A percentile compares a stretch with the other conserved stretches of the same genome.
These are phyloP conservation scores for Agrochola lota DNA, from an alignment of 2,888 invertebrate species.

Conservation along the genomic window DNA sequence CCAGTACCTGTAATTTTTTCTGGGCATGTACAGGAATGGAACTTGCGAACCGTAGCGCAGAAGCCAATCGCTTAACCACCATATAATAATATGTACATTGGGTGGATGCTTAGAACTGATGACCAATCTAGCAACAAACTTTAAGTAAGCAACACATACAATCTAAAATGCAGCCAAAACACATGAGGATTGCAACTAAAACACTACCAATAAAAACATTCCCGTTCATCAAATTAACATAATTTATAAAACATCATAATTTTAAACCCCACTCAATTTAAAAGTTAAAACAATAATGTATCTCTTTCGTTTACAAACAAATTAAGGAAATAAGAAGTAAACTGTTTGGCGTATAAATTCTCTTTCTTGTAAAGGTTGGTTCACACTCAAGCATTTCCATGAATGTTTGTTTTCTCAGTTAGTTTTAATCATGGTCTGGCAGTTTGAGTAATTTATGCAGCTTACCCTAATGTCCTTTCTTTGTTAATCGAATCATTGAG, in stretches of 20 bases:
- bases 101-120: too few relatives aligned
- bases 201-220: not conserved
- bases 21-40: not conserved
- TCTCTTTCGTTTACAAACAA: slow-evolving; percentile 49
- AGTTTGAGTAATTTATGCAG: too few relatives aligned
- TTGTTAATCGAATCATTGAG: too few relatives aligned
- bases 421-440: too few relatives aligned
- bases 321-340: slow-evolving; percentile 47
- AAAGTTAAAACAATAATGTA: slow-evolving; percentile 52
- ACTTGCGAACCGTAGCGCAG: not conserved
- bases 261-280: slow-evolving; percentile 43
- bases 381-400: not conserved
- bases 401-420: too few relatives aligned
- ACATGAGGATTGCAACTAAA: not conserved
- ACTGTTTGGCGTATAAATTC: slow-evolving; percentile 44
- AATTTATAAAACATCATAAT: slow-evolving; percentile 23
- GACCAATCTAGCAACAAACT: too few relatives aligned
- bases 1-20: not conserved
- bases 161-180: not conserved
- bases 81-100: too few relatives aligned
- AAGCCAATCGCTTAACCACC: not conserved
- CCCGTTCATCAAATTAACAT: slow-evolving; percentile 24
- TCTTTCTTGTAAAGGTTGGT: slow-evolving; percentile 22
- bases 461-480: too few relatives aligned
- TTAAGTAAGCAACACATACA: too few relatives aligned